phyloP scores from a whole-genome alignment of 2,888 invertebrate genomes.

The Ennomos quercinarius region DNA sequence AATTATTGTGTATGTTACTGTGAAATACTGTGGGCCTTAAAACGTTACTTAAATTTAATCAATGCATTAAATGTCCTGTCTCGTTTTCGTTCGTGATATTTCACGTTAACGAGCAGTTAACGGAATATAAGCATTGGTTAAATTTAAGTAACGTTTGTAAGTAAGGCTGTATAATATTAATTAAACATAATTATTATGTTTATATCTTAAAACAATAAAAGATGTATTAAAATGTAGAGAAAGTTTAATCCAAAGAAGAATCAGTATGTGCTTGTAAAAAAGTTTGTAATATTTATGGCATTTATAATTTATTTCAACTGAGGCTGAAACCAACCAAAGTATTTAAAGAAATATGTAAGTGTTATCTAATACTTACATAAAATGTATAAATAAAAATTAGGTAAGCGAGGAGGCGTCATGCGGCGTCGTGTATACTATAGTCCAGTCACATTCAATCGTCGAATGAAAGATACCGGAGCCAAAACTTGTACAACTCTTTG shows the following conservation, averaged over 20 bases:
- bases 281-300: not conserved
- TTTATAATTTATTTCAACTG: slow-evolving; percentile 4
- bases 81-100: too few relatives aligned
- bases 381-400: slow-evolving; percentile 10
- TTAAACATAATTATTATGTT: too few relatives aligned
- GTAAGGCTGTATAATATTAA: too few relatives aligned
- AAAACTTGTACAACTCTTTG: too few relatives aligned
- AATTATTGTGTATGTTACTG: slow-evolving; percentile 1
- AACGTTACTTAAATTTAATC: not conserved
- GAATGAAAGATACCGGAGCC: too few relatives aligned
- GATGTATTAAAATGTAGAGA: too few relatives aligned
- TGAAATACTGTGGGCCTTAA: not conserved
- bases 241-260: slow-evolving; percentile 12
- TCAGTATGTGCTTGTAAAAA: slow-evolving; percentile 10
- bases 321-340: slow-evolving; percentile 28
- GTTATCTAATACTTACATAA: slow-evolving; percentile 3
- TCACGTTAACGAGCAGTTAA: too few relatives aligned
- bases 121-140: too few relatives aligned
- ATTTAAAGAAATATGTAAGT: slow-evolving; percentile 12
- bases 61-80: too few relatives aligned
- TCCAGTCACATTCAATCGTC: too few relatives aligned
- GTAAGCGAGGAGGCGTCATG: slow-evolving; percentile 9
- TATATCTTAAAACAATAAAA: too few relatives aligned
- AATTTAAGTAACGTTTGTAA: too few relatives aligned
- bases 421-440: not conserved